Base-by-base conservation (phyloP, 2,888 invertebrate species). In the Argyra leucocephala region DNA sequence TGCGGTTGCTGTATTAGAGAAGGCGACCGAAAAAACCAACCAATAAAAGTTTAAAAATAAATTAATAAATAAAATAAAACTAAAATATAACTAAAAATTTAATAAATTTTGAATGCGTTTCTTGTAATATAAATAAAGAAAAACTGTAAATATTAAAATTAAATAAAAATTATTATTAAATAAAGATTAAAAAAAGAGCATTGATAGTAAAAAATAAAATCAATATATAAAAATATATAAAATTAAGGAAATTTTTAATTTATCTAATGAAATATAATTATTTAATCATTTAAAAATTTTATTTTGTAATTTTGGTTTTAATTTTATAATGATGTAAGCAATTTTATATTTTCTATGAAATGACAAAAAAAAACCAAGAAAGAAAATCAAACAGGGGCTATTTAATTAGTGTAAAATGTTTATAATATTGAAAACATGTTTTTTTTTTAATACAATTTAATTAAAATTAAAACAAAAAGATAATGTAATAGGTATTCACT, bases 1-100 rank as follows among this genome's bases (percentile, higher is more conserved):
- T 86, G 88, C 88, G 86, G 86, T 84, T 88, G 88, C 88, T 88
- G 88, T 88, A 88, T 84, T 82, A 84, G 88, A 88, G 88, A 88
- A 88, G 88, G 88, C 87, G 86, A 86, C 88, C 83, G 85, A 83
- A 78, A 83, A 78, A 79, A 76, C 78, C 78, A 78, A 79, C 78
- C 78, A 77, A 78, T 74, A 73, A 72, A 71, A 48, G 48, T 48
- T 48, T 65, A 57, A 60, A n/a, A 60, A 22, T 22, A 61, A 64
- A 48, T 37, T 15, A 4, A 64, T 23, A 60, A 60, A 26, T 1
- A 60, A 64, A 60, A 22, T 3, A 7, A 64, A 59, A 26, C 12
- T 22, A 58, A 58, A n/a, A 57, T 22, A 21, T 48, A 37, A 22
- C n/a, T n/a, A n/a, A n/a, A n/a, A n/a, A n/a, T n/a, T n/a, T n/a